These are phyloP conservation scores for Mixornis gularis DNA, from an alignment of 2,113 vertebrate genomes.

Conservation along the genomic window DNA sequence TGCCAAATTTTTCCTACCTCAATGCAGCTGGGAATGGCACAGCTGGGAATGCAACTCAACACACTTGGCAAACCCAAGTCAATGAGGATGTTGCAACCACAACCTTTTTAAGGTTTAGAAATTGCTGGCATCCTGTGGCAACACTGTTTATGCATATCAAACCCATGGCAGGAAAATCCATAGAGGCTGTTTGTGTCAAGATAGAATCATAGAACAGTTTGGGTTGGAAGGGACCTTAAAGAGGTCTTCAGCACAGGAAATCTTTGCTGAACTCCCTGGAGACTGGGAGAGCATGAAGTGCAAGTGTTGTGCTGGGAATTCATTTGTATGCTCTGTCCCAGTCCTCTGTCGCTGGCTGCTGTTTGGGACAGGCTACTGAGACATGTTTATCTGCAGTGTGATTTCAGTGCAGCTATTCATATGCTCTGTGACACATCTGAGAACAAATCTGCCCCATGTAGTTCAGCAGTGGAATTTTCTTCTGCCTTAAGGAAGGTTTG, in stretches of 20 bases:
- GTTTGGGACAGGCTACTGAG: background rate
- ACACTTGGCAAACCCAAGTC: background rate
- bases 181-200: background rate
- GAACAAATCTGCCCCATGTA: background rate
- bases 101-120: background rate
- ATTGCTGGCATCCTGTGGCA: background rate
- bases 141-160: fast-evolving
- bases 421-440: background rate
- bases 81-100: background rate
- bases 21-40: background rate
- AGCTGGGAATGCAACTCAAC: no score
- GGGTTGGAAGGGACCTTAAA: background rate
- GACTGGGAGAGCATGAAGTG: background rate
- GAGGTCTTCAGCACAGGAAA: background rate
- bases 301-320: background rate
- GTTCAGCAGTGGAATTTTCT: background rate
- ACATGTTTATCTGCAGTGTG: background rate
- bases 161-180: background rate
- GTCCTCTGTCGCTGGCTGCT: background rate
- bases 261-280: background rate
- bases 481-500: background rate
- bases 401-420: background rate
- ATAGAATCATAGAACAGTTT: background rate
- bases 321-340: background rate
- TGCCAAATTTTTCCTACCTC: background rate